A percentile compares a stretch with the other conserved stretches of the same genome.
phyloP scores from a whole-genome alignment of 2,113 vertebrate genomes.

The Sus scrofa region T2T-Sscrofa CM000820.6:71400501-71401000 shows the following conservation, averaged over 20 bases:
- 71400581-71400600: slow-evolving; percentile 95
- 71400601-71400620: slow-evolving; percentile 86
- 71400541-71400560: slow-evolving; percentile 93
- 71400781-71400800: slow-evolving; percentile 95
- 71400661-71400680: slow-evolving; percentile 79
- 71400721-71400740: slow-evolving; percentile 74
- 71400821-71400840: slow-evolving; percentile 95
- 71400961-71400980: slow-evolving; percentile 67
- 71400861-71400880: slow-evolving; percentile 93
- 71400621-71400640: slow-evolving; percentile 63
- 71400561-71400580: slow-evolving; percentile 95
- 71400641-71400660: slow-evolving; percentile 50
- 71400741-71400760: slow-evolving; percentile 78
- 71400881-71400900: slow-evolving; percentile 87
- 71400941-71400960: no score
- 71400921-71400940: slow-evolving; percentile 91
- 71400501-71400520: slow-evolving; percentile 94
- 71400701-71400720: slow-evolving; percentile 64
- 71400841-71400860: slow-evolving; percentile 91
- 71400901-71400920: slow-evolving; percentile 94
- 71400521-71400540: slow-evolving; percentile 94
- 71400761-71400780: slow-evolving; percentile 94
- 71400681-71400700: slow-evolving; percentile 85
- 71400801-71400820: slow-evolving; percentile 93
- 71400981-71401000: slow-evolving; percentile 88